phyloP scores from a whole-genome alignment of 2,888 invertebrate genomes.

The Alentia gelatinosa region DNA sequence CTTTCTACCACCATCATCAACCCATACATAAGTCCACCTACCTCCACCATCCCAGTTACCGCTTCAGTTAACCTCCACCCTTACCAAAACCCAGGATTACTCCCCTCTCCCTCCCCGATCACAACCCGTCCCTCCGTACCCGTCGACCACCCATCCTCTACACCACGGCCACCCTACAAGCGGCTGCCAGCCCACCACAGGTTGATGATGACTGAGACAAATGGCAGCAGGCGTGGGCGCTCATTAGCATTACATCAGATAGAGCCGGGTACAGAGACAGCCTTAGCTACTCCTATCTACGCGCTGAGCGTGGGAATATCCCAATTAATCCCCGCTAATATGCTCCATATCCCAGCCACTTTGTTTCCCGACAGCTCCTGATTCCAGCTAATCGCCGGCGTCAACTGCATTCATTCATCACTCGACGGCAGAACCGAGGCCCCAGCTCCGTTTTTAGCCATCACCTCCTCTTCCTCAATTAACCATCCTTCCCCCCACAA shows the following conservation, averaged over 20 bases:
- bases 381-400: slow-evolving; percentile 22
- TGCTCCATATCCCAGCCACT: slow-evolving; percentile 37
- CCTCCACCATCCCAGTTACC: too few species aligned
- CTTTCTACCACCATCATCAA: too few species aligned
- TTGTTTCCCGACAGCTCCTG: slow-evolving; percentile 50
- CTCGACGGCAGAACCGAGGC: not conserved
- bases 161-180: too few species aligned
- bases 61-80: too few species aligned
- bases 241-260: slow-evolving; percentile 48
- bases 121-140: too few species aligned
- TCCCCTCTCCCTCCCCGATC: too few species aligned
- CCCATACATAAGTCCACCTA: too few species aligned
- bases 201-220: slow-evolving; percentile 9
- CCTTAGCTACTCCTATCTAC: not conserved
- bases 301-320: not conserved
- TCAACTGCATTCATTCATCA: slow-evolving; percentile 17
- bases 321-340: slow-evolving; percentile 48
- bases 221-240: not conserved
- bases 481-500: not conserved
- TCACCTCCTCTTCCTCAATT: slow-evolving; percentile 12
- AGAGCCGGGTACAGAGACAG: not conserved
- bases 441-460: not conserved
- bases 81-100: too few species aligned
- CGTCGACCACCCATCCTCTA: too few species aligned
- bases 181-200: not conserved